Evolutionary conservation across 2,797 vertebrate species (phyloP), one percentile per base, ranked within the genome.

Genomic region (Austrolebias charrua): DNA sequence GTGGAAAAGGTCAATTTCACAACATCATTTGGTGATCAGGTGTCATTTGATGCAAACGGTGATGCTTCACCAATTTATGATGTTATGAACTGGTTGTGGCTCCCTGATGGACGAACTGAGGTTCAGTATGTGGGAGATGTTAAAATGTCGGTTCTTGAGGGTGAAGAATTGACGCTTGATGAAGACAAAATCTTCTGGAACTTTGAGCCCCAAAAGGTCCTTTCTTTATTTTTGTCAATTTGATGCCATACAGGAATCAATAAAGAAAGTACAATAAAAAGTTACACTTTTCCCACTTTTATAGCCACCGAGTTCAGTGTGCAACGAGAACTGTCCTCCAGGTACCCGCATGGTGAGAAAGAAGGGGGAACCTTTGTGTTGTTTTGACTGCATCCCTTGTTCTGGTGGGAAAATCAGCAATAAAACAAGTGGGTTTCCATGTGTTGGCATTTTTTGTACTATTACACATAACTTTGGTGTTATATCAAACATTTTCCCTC

Each of bases 381-480:
- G 92, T 67, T 92, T 92, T 57, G 85, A 92, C 61, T 92, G 92
- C 46, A 56, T 88, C 4, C 64, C 60, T 12, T 93, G 91, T 54
- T 87, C 87, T 28, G 80, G 84, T 14, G 90, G 92, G 47, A 85
- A 88, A 28, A 82, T 92, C 64, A 91, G 83, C 53, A 93, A 92
- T 69, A 43, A 63, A 1, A 87, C 88, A 49, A 89, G 91, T 92
- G 47, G 28, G 83, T 75, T 24, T 24, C 63, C 0, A 0, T 8
- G 4, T 38, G 40, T 14, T 9, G 16, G 1, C 18, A 9, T 29
- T 40, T 60, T n/a, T 19, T 24, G 24, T 24, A 40, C 15, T 12
- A 18, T 33, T 13, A n/a, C 8, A 20, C 3, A 19, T 24, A 24
- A 28, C 28, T 4, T 20, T 20, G 4, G 12, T 40, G 31, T 33